Evolutionary conservation across 1,140 invertebrate genomes (phyloP).

Genomic region (Drosophila kurseongensis): DNA sequence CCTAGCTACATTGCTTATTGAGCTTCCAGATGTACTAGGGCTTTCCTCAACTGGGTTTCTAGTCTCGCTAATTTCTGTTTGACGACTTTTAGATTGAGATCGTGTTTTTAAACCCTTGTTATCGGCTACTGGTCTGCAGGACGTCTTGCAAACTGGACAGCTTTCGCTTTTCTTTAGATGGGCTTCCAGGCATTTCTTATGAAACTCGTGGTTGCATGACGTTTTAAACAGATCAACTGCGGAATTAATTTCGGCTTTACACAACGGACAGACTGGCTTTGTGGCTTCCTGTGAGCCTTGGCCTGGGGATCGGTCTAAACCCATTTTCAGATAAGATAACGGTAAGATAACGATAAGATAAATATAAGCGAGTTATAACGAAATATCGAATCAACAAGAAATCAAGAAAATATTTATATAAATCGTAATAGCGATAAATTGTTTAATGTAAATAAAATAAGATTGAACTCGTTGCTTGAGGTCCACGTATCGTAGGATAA

Average conservation of each 20-base stretch:
- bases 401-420: too few species aligned
- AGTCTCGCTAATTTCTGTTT: not conserved
- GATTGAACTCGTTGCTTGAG: too few species aligned
- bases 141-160: too few species aligned
- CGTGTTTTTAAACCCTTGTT: not conserved
- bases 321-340: too few species aligned
- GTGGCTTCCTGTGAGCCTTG: not conserved
- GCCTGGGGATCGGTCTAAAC: conserved; percentile 2
- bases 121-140: not conserved
- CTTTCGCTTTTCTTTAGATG: not conserved
- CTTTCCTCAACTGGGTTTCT: not conserved
- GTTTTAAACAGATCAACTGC: not conserved
- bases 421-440: too few species aligned
- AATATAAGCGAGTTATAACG: too few species aligned
- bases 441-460: too few species aligned
- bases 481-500: too few species aligned
- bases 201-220: not conserved
- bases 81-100: not conserved
- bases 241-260: not conserved
- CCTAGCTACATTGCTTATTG: too few species aligned
- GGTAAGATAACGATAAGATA: too few species aligned
- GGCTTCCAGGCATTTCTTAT: not conserved
- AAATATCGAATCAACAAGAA: too few species aligned
- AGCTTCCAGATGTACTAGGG: not conserved
- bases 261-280: not conserved